phyloP scores from a whole-genome alignment of 2,888 invertebrate species.

The Atrina japonica region DNA sequence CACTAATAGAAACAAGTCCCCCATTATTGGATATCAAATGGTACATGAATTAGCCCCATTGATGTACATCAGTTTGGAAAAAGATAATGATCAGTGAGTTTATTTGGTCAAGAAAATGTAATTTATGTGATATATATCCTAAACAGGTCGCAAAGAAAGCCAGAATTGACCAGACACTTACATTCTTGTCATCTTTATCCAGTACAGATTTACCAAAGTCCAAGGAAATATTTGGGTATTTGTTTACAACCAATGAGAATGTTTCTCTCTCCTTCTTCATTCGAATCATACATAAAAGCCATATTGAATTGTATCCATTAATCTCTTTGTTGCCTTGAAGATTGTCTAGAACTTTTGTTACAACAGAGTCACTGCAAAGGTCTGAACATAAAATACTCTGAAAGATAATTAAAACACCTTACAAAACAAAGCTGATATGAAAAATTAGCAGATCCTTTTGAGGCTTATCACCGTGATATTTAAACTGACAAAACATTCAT shows the following conservation, averaged over 20 bases:
- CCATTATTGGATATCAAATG: too few relatives aligned
- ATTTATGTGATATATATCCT: too few relatives aligned
- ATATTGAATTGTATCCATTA: constrained; percentile 59
- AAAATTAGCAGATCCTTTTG: background rate
- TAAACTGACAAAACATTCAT: too few relatives aligned
- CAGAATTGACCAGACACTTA: too few relatives aligned
- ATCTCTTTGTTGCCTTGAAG: constrained; percentile 23
- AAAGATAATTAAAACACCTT: constrained; percentile 5
- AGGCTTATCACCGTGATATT: too few relatives aligned
- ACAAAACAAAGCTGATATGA: background rate
- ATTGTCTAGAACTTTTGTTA: constrained; percentile 39
- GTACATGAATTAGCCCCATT: too few relatives aligned
- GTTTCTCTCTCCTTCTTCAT: constrained; percentile 49
- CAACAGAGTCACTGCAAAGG: constrained; percentile 39
- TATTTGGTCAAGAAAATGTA: too few relatives aligned
- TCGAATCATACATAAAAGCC: constrained; percentile 56
- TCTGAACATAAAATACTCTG: constrained; percentile 63
- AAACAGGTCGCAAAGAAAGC: too few relatives aligned
- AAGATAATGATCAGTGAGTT: too few relatives aligned
- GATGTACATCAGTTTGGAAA: too few relatives aligned
- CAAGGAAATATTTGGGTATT: constrained; percentile 55
- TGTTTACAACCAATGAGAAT: constrained; percentile 52
- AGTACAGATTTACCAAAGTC: constrained; percentile 59
- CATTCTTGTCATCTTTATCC: constrained; percentile 50
- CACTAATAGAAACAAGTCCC: too few relatives aligned